These are phyloP conservation scores for Helicolenus hilgendorfi DNA, from an alignment of 2,797 vertebrate species.

Conservation along the genomic window DNA sequence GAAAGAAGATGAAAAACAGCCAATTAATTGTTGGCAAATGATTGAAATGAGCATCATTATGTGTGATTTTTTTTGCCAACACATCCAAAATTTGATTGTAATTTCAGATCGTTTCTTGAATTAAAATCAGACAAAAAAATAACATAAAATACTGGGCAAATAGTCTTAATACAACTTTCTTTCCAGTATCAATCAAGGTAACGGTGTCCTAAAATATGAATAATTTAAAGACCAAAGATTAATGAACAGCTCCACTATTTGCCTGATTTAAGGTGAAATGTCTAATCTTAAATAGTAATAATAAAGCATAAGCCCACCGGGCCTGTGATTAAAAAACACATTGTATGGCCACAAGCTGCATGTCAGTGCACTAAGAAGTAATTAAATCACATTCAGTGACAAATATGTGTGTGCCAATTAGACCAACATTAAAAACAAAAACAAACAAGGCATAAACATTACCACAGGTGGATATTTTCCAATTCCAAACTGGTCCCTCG, in stretches of 20 bases:
- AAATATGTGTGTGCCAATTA: conserved; percentile 3
- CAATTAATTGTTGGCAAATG: conserved; percentile 7
- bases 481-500: conserved; percentile 18
- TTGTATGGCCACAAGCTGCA: not conserved
- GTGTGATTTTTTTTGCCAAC: not conserved
- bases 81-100: conserved; percentile 20
- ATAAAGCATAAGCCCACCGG: not conserved
- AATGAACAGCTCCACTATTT: not conserved
- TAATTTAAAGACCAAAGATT: not conserved
- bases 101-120: not conserved
- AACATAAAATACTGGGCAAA: not conserved
- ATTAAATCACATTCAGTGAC: not conserved
- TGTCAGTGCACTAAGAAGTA: not conserved
- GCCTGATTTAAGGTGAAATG: not conserved
- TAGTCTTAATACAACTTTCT: not conserved
- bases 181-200: not conserved
- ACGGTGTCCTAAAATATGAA: not conserved
- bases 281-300: not conserved
- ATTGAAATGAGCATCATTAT: conserved; percentile 30
- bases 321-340: not conserved
- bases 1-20: not conserved
- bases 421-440: not conserved
- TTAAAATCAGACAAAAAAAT: not conserved
- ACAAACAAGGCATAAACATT: not conserved
- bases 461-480: not conserved